phyloP scores from a whole-genome alignment of 2,113 vertebrate genomes.

The Aspiorhynchus laticeps region DNA sequence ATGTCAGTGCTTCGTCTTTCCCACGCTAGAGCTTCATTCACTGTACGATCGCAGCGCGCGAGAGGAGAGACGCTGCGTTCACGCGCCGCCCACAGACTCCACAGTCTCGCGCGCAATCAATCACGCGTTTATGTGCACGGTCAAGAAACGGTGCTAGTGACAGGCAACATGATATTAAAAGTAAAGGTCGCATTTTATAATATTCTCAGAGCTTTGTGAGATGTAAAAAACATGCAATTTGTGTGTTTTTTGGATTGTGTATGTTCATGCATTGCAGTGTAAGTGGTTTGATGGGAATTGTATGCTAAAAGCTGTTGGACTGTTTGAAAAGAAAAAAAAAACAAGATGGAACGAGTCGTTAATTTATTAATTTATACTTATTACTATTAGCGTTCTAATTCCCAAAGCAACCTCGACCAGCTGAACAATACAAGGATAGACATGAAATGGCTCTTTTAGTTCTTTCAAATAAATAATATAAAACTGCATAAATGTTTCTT shows the following conservation, averaged over 20 bases:
- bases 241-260: not conserved
- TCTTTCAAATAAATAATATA: no score
- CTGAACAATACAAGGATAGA: no score
- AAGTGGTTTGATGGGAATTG: not conserved
- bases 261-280: not conserved
- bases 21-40: slow-evolving; percentile 39
- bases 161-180: not conserved
- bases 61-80: slow-evolving; percentile 46
- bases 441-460: no score
- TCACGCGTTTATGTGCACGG: not conserved
- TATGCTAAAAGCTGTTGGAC: not conserved
- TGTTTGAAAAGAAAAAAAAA: not conserved
- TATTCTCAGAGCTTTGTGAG: not conserved
- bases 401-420: no score
- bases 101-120: slow-evolving; percentile 41
- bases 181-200: not conserved
- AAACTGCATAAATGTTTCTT: no score
- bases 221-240: not conserved
- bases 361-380: no score
- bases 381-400: no score
- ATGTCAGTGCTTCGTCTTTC: slow-evolving; percentile 32
- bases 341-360: not conserved
- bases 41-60: slow-evolving; percentile 3
- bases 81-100: slow-evolving; percentile 68
- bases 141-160: not conserved